phyloP scores from a whole-genome alignment of 2,113 vertebrate genomes.

The Aegotheles bennettii region DNA sequence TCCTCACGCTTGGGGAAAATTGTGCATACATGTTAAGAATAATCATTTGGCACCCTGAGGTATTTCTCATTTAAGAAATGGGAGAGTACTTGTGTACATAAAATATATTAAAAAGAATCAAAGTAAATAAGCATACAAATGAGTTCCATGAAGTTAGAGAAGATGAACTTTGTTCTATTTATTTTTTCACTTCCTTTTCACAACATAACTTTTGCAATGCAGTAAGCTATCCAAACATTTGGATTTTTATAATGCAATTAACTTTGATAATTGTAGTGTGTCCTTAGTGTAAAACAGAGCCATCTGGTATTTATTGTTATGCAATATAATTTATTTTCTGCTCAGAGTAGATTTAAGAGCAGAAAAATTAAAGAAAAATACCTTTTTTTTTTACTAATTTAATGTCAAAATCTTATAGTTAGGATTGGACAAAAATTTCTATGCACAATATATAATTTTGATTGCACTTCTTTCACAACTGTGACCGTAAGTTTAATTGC shows the following conservation, averaged over 20 bases:
- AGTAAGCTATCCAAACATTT: neutral
- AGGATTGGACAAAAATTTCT: neutral
- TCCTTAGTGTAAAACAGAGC: neutral
- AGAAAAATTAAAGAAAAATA: neutral
- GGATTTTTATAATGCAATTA: neutral
- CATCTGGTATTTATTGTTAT: neutral
- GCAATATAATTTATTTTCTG: neutral
- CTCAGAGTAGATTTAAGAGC: neutral
- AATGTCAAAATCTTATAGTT: neutral
- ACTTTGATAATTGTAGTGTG: neutral
- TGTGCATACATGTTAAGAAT: neutral
- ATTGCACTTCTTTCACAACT: neutral
- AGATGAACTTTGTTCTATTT: slow-evolving; percentile 10
- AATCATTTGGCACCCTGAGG: neutral
- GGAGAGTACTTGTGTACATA: neutral
- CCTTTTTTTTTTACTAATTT: neutral
- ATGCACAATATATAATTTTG: neutral
- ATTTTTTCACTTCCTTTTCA: neutral
- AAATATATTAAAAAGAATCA: neutral
- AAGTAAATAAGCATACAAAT: neutral
- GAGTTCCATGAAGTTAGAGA: neutral
- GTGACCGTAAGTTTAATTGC: neutral
- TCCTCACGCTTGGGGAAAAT: neutral
- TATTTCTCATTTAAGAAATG: neutral
- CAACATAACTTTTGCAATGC: neutral